Base-by-base conservation (phyloP, 2,113 vertebrate genomes). In the Menura novaehollandiae region DNA sequence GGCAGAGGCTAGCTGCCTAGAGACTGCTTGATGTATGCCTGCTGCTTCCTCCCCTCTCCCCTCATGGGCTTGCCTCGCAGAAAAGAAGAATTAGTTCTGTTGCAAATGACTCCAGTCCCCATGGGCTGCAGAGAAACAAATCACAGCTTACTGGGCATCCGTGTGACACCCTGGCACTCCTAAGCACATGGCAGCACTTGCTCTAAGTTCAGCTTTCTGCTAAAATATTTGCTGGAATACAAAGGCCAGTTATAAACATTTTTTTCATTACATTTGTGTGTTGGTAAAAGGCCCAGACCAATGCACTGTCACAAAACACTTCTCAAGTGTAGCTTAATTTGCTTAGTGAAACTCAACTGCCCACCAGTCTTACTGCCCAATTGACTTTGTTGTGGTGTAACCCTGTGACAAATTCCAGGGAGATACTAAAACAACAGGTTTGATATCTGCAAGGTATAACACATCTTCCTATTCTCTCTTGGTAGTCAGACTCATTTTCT, bases 1-100 rank as follows among this genome's bases (percentile, higher is more conserved):
- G 96, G 94, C 97, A 95, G 95, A 53, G 88, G 41, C 72, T 85
- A 14, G 55, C 78, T 77, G 91, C 77, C 71, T 85, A 26, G 91
- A 91, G 89, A 95, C 77, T 16, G 43, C 83, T 94, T 95, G 93
- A 93, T 91, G 85, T 37, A 33, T 32, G 89, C 88, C 85, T 92
- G 87, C 93, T 95, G 93, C 92, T 89, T 81, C 81, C 62, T 94
- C 60, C 75, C 74, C 60, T 87, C 58, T 89, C 74, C 68, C 47
- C 60, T 83, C 49, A 9, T 41, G 55, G 55, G 49, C 64, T 21
- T 81, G 92, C 82, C 86, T 84, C 17, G 53, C 62, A 90, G 73
- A 67, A 60, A 95, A 79, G 66, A 82, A n/a, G 88, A 88, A 89
- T 46, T 7, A 55, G 47, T 13, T 62, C 49, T 93, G 44, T 11